Conservation (phyloP, 2,888 invertebrate species). For the Yponomeuta malinellus region DNA sequence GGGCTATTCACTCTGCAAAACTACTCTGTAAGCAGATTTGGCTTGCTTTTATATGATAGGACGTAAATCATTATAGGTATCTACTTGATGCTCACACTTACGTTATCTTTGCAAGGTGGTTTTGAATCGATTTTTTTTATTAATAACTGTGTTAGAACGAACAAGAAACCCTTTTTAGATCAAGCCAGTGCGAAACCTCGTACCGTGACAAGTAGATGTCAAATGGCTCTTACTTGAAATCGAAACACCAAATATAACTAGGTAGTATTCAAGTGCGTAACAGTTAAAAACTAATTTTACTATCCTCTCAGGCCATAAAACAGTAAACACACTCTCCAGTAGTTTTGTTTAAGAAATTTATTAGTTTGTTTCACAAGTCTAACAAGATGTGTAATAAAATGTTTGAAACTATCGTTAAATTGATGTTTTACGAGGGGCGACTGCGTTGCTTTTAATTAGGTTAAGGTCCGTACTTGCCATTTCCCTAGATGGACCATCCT, state of each 20-base stretch:
- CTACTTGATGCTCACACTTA: too few relatives aligned
- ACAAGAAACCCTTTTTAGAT: too few relatives aligned
- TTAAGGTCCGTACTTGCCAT: not conserved
- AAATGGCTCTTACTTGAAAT: not conserved
- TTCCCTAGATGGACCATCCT: not conserved
- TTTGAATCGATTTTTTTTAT: too few relatives aligned
- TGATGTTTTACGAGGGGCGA: not conserved
- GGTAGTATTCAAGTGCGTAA: not conserved
- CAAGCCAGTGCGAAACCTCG: too few relatives aligned
- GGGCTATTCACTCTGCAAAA: too few relatives aligned
- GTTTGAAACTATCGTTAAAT: slow-evolving; percentile 1
- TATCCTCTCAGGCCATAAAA: not conserved
- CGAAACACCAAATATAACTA: not conserved
- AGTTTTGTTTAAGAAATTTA: slow-evolving; percentile 5
- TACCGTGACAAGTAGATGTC: too few relatives aligned
- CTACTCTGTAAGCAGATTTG: too few relatives aligned
- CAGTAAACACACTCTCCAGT: not conserved
- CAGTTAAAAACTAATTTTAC: not conserved
- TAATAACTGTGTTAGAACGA: too few relatives aligned
- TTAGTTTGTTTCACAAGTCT: slow-evolving; percentile 2
- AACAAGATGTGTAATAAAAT: slow-evolving; percentile 4
- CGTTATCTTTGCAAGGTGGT: too few relatives aligned
- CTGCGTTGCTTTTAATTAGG: not conserved
- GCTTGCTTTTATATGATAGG: too few relatives aligned
- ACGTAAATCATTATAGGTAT: too few relatives aligned